These are phyloP conservation scores for Catostylus mosaicus DNA, from an alignment of 30 jellyfish, hydroid and myxozoan genomes.

Conservation along the genomic window DNA sequence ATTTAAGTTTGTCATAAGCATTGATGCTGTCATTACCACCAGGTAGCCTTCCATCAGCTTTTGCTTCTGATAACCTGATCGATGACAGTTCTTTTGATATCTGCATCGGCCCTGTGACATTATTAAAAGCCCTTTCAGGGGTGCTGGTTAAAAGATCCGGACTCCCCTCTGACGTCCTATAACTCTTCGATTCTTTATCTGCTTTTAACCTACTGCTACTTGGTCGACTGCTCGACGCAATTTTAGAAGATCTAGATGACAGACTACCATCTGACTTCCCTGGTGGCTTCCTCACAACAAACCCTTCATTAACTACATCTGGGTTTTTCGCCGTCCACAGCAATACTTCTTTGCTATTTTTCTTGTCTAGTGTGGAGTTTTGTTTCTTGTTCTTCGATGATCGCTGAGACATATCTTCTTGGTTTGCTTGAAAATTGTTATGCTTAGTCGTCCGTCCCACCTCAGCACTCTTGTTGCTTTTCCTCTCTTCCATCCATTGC, in stretches of 20 bases:
- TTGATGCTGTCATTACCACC: background rate
- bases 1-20: background rate
- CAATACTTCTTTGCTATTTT: slow-evolving; percentile 33
- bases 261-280: slow-evolving; percentile 14
- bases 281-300: slow-evolving; percentile 51
- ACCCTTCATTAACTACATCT: slow-evolving; percentile 43
- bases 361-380: background rate
- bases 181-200: background rate
- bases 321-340: slow-evolving; percentile 68
- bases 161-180: background rate
- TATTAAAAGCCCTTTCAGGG: slow-evolving; percentile 17
- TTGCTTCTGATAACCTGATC: background rate
- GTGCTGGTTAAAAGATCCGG: slow-evolving; percentile 39
- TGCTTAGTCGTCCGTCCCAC: background rate
- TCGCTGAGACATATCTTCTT: background rate
- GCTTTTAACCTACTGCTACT: background rate
- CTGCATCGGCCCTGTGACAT: background rate
- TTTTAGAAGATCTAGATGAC: slow-evolving; percentile 29
- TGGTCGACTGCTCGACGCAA: slow-evolving; percentile 5
- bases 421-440: slow-evolving; percentile 1
- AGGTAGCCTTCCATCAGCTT: background rate
- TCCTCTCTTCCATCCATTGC: slow-evolving; percentile 69
- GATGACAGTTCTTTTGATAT: slow-evolving; percentile 35
- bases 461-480: background rate
- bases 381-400: background rate